Base-by-base conservation (phyloP, 2,888 invertebrate genomes). In the Teleiodes luculella region DNA sequence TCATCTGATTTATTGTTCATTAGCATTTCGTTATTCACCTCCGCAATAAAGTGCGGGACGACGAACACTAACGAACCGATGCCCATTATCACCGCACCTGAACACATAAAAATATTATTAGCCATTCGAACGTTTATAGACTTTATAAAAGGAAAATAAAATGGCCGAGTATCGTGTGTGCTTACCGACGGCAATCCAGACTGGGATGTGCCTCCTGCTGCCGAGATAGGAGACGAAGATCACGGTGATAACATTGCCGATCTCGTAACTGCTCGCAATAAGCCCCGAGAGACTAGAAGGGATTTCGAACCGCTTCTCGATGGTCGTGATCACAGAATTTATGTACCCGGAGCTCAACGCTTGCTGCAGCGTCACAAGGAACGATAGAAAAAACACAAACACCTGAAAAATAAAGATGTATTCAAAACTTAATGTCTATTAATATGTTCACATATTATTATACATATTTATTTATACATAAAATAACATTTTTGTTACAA, bases 181-280 rank as follows among this genome's bases (percentile, higher is more conserved):
- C 91, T 91, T 83, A 93, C 96, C 97, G 60, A 96, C 94, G 61
- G 96, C 98, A 72, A 98, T 97, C 97, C 97, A 98, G 36, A 96
- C 95, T 52, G 97, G 97, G 78, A 97, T 97, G 82, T 97, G 96
- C 62, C 98, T 91, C 58, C 96, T 92, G 71, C 97, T 96, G 63
- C 98, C 98, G 72, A 98, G 93, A 81, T 98, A 98, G 76, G 97
- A 97, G 68, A 98, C 97, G 85, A 98, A 97, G 78, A 98, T 96
- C 70, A 98, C 97, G 35, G 98, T 97, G 76, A 97, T 95, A 67
- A 98, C 96, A 86, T 97, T 97, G 72, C 98, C 98, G 74, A 97
- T 96, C 91, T 98, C 98, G 82, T 97, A 97, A 70, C 97, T 96
- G 70, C 97, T 97, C 55, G 97, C 97, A 65, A 98, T 96, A 68